These are phyloP conservation scores for Struthidea cinerea DNA, from an alignment of 2,113 vertebrate genomes.

Conservation along the genomic window DNA sequence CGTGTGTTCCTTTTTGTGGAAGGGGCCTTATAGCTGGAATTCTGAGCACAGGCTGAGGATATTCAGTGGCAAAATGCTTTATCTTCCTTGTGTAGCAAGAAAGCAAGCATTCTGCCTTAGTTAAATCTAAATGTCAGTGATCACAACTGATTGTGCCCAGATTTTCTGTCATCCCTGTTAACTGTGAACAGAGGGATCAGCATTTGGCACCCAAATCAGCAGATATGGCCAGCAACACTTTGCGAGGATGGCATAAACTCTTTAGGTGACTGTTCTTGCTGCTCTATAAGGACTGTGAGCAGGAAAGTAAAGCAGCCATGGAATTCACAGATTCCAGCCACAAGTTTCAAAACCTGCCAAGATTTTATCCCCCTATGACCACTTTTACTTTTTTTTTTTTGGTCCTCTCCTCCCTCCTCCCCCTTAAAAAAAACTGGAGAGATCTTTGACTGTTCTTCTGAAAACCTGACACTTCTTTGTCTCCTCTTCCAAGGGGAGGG, in stretches of 20 bases:
- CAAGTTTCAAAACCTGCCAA: not conserved
- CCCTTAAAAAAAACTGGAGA: not conserved
- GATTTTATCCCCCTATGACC: not conserved
- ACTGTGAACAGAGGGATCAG: not conserved
- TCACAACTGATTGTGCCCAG: not conserved
- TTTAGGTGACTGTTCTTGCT: not conserved
- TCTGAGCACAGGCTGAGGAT: not conserved
- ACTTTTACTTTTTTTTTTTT: not conserved
- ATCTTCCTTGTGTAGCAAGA: not conserved
- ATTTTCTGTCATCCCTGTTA: conserved; percentile 11
- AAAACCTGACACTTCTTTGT: conserved; percentile 25
- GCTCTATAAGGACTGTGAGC: not conserved
- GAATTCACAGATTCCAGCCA: conserved; percentile 4
- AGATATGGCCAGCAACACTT: not conserved
- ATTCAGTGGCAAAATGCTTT: not conserved
- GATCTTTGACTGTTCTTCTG: not conserved
- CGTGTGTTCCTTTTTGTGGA: not conserved
- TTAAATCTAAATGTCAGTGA: conserved; percentile 40
- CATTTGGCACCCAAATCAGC: not conserved
- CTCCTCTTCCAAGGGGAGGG: not conserved
- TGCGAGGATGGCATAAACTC: not conserved
- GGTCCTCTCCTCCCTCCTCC: too few species aligned
- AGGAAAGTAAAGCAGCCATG: not conserved
- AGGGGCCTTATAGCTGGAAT: not conserved
- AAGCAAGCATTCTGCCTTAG: not conserved